Percentiles rank a stretch among this genome's conserved stretches.
These are phyloP conservation scores for Melangyna quadrimaculata DNA, from an alignment of 2,888 invertebrate species.

Conservation along the genomic window DNA sequence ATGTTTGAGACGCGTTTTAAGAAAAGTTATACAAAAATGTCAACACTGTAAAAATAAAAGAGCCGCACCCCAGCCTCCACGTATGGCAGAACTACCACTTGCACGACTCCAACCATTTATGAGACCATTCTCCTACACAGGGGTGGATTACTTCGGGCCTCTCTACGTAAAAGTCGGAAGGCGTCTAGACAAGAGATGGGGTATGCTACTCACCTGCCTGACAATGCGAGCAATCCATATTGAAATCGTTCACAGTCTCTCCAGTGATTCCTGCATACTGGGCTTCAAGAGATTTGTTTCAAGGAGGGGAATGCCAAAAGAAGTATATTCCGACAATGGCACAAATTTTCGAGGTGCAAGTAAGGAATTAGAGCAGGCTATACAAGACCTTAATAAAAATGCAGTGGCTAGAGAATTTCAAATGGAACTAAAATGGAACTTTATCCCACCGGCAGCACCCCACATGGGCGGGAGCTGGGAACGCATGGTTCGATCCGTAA, in stretches of 20 bases:
- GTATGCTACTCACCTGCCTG: conserved; percentile 50
- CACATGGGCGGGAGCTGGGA: not conserved
- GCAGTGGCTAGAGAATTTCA: not conserved
- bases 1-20: too few relatives aligned
- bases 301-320: conserved; percentile 41
- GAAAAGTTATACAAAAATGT: too few relatives aligned
- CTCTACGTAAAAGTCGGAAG: not conserved
- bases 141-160: conserved; percentile 28
- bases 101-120: conserved; percentile 19
- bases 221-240: conserved; percentile 42
- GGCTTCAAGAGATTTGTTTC: conserved; percentile 41
- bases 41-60: too few relatives aligned
- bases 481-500: not conserved
- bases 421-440: not conserved
- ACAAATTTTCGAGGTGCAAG: conserved; percentile 56
- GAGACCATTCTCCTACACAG: conserved; percentile 35
- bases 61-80: too few relatives aligned
- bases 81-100: too few relatives aligned
- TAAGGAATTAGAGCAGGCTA: not conserved
- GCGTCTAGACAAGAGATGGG: conserved; percentile 37
- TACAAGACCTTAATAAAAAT: not conserved
- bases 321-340: conserved; percentile 52
- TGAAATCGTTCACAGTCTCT: conserved; percentile 30
- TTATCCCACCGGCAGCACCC: not conserved
- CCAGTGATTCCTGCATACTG: conserved; percentile 51